Conservation (phyloP, 2,888 invertebrate genomes). For the Caenorhabditis wallacei region DNA sequence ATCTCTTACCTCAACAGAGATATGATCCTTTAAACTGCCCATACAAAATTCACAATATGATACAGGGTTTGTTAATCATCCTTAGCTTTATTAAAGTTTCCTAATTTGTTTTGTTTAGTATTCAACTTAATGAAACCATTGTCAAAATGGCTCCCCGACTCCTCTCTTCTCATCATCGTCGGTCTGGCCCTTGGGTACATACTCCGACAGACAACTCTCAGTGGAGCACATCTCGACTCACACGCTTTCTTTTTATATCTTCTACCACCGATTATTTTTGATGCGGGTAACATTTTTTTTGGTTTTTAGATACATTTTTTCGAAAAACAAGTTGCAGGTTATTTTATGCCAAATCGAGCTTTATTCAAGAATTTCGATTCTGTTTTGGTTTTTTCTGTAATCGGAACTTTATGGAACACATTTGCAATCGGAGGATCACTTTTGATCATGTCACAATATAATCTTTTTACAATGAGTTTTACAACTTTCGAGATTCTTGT, state of each 20-base stretch:
- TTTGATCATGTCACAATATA: conserved; percentile 63
- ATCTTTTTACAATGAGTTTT: conserved; percentile 70
- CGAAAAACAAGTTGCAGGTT: conserved; percentile 87
- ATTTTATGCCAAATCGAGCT: conserved; percentile 97
- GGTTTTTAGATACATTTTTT: not conserved
- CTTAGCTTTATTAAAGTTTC: too few relatives aligned
- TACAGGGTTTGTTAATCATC: too few relatives aligned
- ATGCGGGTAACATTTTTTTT: conserved; percentile 86
- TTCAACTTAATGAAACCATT: conserved; percentile 70
- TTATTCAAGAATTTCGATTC: conserved; percentile 98
- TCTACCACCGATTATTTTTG: conserved; percentile 97
- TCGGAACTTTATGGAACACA: conserved; percentile 96
- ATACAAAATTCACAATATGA: too few relatives aligned
- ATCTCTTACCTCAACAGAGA: too few relatives aligned
- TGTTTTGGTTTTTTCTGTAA: conserved; percentile 92
- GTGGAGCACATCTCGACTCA: conserved; percentile 84
- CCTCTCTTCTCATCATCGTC: conserved; percentile 95
- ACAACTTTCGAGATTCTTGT: conserved; percentile 73
- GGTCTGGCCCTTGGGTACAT: conserved; percentile 87
- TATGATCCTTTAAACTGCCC: too few relatives aligned
- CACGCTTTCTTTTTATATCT: conserved; percentile 97
- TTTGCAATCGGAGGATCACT: conserved; percentile 85
- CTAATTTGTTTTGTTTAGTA: conserved; percentile 47
- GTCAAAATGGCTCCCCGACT: conserved; percentile 90
- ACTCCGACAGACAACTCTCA: conserved; percentile 39